Evolutionary conservation across 2,797 vertebrate genomes (phyloP), one percentile per base, ranked within the genome.

Genomic region (Graptemys geographica): DNA sequence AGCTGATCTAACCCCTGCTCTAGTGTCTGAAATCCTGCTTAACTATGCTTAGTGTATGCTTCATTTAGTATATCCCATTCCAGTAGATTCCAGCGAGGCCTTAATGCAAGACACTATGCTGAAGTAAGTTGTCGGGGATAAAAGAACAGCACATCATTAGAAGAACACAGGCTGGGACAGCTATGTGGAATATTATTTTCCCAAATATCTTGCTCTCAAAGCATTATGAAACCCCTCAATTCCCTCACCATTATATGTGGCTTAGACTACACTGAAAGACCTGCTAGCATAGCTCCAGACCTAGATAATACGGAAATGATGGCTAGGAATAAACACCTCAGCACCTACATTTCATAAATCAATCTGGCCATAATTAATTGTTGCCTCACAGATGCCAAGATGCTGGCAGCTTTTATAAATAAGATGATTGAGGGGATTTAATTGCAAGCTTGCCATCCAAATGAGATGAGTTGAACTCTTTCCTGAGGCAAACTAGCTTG

Each of bases 301-400:
- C 92, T 85, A 65, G 27, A 57, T 91, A 28, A 81, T 88, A 74
- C 49, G 85, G 83, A 69, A 33, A 44, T 0, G 1, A 72, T 65
- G 79, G 88, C 47, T 92, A 74, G 0, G 74, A 90, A 31, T 57
- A 82, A 94, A 74, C 78, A n/a, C 44, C 57, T 87, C 31, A 86
- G 49, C 83, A 93, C 8, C 0, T 52, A n/a, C 79, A 4, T 95
- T 92, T 95, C 80, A 93, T 88, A 92, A 79, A 83, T 93, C 86
- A 84, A 28, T 93, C 94, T 91, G 89, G 47, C 56, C 85, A 41
- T 94, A 88, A 85, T 96, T 90, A 93, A 85, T 96, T 87, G 69
- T 76, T 87, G 74, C 84, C 56, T 87, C 90, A 92, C 91, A 91
- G 76, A 69, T 94, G 79, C 83, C 83, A 90, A n/a, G 53, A n/a